These are phyloP conservation scores for Alaudala cheleensis DNA, from an alignment of 2,113 vertebrate genomes.

Conservation along the genomic window DNA sequence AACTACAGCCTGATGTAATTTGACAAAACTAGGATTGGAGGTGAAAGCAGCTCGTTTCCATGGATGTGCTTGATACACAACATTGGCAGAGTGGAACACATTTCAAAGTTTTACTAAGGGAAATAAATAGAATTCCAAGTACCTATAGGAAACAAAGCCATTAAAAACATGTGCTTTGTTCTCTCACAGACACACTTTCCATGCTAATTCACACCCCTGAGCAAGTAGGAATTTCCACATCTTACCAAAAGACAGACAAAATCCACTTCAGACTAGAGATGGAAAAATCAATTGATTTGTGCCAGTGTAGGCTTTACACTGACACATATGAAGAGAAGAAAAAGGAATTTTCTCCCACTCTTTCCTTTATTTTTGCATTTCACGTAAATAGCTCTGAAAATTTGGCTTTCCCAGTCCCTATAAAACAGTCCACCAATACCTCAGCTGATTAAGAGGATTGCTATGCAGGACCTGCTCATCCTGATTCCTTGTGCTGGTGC, in stretches of 20 bases:
- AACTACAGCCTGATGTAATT: not conserved
- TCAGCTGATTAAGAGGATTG: not conserved
- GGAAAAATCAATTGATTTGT: not conserved
- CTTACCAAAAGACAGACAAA: not conserved
- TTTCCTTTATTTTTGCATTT: not conserved
- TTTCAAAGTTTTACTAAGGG: not conserved
- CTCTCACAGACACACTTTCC: not conserved
- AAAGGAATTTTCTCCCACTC: not conserved
- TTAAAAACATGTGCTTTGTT: not conserved
- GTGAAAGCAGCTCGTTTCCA: not conserved
- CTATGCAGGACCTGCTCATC: not conserved
- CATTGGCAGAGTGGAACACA: not conserved
- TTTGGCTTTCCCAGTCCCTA: not conserved
- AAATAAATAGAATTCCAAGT: not conserved
- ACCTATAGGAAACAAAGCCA: not conserved
- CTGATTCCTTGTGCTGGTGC: not conserved
- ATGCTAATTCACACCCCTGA: not conserved
- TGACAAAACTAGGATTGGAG: not conserved
- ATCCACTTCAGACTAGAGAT: not conserved
- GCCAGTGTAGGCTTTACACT: not conserved
- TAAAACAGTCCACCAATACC: not conserved
- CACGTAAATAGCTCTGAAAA: not conserved
- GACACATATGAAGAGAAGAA: not conserved
- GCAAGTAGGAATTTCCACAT: not conserved
- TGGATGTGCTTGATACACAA: accelerated